phyloP scores from a whole-genome alignment of 2,888 invertebrate genomes.

The Tiliacea citrago region DNA sequence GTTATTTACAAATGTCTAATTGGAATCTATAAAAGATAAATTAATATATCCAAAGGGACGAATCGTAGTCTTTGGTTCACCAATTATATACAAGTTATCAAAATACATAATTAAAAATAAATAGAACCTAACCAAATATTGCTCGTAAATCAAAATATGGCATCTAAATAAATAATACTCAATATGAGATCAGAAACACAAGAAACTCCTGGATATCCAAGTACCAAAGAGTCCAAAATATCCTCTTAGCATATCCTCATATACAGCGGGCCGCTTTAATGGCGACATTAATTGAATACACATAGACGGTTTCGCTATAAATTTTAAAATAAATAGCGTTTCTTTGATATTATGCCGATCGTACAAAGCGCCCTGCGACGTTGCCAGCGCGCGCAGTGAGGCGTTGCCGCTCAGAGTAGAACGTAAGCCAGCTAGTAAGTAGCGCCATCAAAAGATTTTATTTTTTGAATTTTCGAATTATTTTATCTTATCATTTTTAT shows the following conservation, averaged over 20 bases:
- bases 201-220: conserved; percentile 79
- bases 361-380: no score
- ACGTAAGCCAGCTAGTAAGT: no score
- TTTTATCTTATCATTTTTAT: no score
- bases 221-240: conserved; percentile 80
- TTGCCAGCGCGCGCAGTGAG: no score
- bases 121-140: conserved; percentile 82
- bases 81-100: conserved; percentile 85
- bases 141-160: conserved; percentile 87
- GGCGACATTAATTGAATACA: no score
- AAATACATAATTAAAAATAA: conserved; percentile 80
- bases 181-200: conserved; percentile 89
- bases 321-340: no score
- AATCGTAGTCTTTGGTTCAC: conserved; percentile 86
- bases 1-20: conserved; percentile 77
- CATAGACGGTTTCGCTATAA: no score
- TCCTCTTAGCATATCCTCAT: conserved; percentile 37
- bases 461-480: no score
- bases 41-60: conserved; percentile 84
- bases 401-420: no score
- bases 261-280: no score
- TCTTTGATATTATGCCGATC: no score
- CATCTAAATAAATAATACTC: conserved; percentile 90
- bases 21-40: conserved; percentile 74
- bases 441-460: no score